phyloP scores from a whole-genome alignment of 2,797 vertebrate genomes.

The Periophthalmus magnuspinnatus region DNA sequence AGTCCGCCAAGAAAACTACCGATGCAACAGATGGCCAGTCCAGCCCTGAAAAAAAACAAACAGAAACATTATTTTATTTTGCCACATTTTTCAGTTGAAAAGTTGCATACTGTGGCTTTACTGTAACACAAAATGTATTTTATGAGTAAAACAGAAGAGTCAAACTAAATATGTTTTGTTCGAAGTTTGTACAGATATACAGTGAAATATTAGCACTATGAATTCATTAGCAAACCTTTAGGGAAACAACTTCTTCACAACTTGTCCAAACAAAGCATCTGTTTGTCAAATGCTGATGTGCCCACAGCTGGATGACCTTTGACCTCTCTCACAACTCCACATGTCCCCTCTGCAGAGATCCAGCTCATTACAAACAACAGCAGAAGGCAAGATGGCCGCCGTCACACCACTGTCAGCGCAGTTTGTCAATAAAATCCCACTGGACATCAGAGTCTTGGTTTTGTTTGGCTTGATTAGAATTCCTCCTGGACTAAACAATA shows the following conservation, averaged over 20 bases:
- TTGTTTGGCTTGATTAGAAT: not conserved
- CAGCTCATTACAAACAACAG: slow-evolving; percentile 4
- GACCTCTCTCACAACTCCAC: slow-evolving; percentile 19
- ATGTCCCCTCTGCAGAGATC: not conserved
- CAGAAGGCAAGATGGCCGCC: slow-evolving; percentile 42
- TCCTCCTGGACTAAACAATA: not conserved
- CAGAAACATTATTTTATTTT: too few relatives aligned
- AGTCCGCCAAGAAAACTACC: too few relatives aligned
- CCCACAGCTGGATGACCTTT: slow-evolving; percentile 15
- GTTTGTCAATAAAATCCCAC: slow-evolving; percentile 52
- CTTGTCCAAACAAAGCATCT: not conserved
- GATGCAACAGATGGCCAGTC: too few relatives aligned
- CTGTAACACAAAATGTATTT: too few relatives aligned
- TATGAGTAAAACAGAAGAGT: too few relatives aligned
- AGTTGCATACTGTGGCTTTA: too few relatives aligned
- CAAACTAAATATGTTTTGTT: not conserved
- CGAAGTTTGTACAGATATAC: not conserved
- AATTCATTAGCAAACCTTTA: not conserved
- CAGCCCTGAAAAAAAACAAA: too few relatives aligned
- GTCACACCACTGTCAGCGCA: not conserved
- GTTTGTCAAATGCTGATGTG: slow-evolving; percentile 1
- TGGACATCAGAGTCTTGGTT: not conserved
- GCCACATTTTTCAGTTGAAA: too few relatives aligned
- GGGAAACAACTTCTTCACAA: not conserved
- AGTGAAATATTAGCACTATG: not conserved